Base-by-base conservation (phyloP, 2,113 vertebrate genomes). In the Cyanoderma ruficeps region DNA sequence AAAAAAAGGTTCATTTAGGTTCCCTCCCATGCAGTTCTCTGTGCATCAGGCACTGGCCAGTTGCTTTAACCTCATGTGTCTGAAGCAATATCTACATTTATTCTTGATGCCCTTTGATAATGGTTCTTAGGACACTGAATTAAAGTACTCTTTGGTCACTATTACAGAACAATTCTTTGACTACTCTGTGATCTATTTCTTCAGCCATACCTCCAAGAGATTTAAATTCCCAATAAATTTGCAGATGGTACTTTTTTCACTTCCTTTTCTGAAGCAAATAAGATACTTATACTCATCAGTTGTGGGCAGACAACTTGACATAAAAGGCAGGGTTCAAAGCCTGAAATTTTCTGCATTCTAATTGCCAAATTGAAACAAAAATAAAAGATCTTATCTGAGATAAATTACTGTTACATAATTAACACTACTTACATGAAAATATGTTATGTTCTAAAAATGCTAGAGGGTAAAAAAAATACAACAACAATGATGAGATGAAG, bases 301-400 rank as follows among this genome's bases (percentile, higher is more conserved):
- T 97, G 95, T 96, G 95, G 94, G 96, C 91, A 97, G 95, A 96
- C 80, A 95, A 97, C 71, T 89, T 97, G 96, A 96, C 94, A 97
- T 95, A 93, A 95, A 96, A 94, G 91, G 72, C 91, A 94, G 83
- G 93, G 96, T 97, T 97, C 95, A 97, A 97, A 97, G 96, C 89
- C 87, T 95, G 83, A 95, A 91, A 76, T 87, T 95, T 96, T 97
- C 91, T 94, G 77, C 81, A 84, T 96, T 96, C 94, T 95, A 97
- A 97, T 97, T 97, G 96, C 93, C 90, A 97, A 97, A 97, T 97
- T 97, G 95, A 92, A 97, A 93, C 89, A 96, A 97, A 97, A 97
- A 93, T 93, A 96, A 96, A 95, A 93, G 94, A 96, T 96, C 94
- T 97, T 96, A 95, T 97, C 95, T 90, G 83, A 97, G 93, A 96